Evolutionary conservation across 1,140 invertebrate genomes (phyloP), one percentile per base, ranked within the genome.

Genomic region (Xylocopa sonorina): DNA sequence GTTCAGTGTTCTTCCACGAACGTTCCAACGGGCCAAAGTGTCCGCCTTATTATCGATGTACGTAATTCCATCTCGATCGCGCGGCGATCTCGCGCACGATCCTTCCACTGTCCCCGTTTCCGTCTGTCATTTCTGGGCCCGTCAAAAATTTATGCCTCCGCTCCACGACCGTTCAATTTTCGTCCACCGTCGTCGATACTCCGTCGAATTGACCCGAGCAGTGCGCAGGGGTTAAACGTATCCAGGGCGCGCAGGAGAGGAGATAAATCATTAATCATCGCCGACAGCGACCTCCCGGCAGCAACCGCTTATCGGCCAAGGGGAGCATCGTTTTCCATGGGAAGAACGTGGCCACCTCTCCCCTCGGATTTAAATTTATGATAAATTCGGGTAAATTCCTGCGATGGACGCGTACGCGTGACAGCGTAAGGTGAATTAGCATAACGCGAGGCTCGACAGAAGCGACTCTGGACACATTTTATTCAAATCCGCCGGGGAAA

Each of bases 341-440:
- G 63, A 38, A 48, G 21, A 29, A 38, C 64, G 16, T 29, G 4
- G 38, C 66, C n/a, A n/a, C n/a, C n/a, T n/a, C n/a, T 71, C 38
- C 58, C 58, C 38, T 60, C 43, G 55, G 62, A 78, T 78, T 71
- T 78, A 78, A 78, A 68, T 76, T 83, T 84, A 80, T 84, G 82
- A 78, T 84, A 83, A 84, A 84, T 83, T 63, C 81, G 63, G 72
- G 58, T 83, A 64, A 83, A 84, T 84, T 83, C 82, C 81, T 75
- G 34, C 53, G 75, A 51, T 32, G 60, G 48, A 73, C 57, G 55
- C 57, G 74, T 32, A 60, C 75, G 67, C 75, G 32, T 78, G 66
- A 76, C 73, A 76, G 51, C 34, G 7, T n/a, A n/a, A n/a, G n/a
- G 24, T 18, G n/a, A 38, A 72, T 73, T 72, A 62, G 50, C 63